These are phyloP conservation scores for Gorsachius magnificus DNA, from an alignment of 2,797 vertebrate genomes.

Conservation along the genomic window DNA sequence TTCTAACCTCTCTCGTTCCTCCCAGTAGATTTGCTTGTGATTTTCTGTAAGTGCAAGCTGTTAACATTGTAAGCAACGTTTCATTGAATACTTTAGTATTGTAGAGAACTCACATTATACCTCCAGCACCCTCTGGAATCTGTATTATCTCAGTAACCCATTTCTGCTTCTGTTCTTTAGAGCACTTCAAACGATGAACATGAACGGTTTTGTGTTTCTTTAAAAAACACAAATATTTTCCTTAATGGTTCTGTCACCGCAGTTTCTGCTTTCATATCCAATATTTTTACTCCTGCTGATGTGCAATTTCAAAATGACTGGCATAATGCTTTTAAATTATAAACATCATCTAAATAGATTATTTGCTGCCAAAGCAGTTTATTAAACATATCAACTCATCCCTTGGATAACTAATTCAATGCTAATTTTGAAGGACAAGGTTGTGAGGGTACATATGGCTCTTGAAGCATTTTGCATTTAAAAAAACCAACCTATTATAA, in stretches of 20 bases:
- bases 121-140: background rate
- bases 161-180: background rate
- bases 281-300: constrained; percentile 32
- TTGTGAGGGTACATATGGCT: background rate
- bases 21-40: background rate
- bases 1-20: background rate
- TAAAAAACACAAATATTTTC: background rate
- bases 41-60: background rate
- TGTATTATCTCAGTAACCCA: background rate
- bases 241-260: background rate
- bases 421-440: constrained; percentile 30
- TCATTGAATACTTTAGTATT: background rate
- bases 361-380: constrained; percentile 21
- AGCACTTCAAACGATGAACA: background rate
- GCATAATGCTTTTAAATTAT: constrained; percentile 24
- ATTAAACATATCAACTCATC: background rate
- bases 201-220: background rate
- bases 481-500: background rate
- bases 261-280: background rate
- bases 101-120: background rate
- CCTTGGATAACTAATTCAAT: constrained; percentile 2
- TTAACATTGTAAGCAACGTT: background rate
- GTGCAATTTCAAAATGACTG: constrained; percentile 1
- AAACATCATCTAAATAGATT: constrained; percentile 20
- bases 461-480: background rate